Conservation (phyloP, 2,888 invertebrate genomes). For the Steinernema scapterisci region DNA sequence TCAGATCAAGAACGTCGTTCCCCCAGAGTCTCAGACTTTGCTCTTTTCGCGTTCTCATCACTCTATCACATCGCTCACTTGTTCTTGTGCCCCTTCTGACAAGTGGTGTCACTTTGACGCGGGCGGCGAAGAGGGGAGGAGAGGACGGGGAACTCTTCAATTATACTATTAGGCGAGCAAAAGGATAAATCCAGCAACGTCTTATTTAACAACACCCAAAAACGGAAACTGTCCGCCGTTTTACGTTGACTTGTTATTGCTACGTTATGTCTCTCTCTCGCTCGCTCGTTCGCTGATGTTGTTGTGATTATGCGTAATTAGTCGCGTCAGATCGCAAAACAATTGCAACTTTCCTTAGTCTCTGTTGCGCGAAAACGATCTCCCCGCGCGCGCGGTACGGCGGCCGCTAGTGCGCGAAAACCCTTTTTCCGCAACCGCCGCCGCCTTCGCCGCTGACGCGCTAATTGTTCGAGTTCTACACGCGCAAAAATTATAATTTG, state of each 20-base stretch:
- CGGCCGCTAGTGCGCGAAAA: not conserved
- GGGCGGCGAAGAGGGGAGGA: no score
- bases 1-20: not conserved
- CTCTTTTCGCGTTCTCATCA: not conserved
- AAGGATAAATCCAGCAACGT: no score
- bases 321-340: not conserved
- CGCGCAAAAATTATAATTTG: conserved; percentile 25
- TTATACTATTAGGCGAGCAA: no score
- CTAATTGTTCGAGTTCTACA: not conserved
- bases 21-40: not conserved
- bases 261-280: no score
- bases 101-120: conserved; percentile 8
- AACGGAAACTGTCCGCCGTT: no score
- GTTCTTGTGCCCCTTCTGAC: not conserved
- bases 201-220: no score
- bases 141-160: no score
- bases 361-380: not conserved
- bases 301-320: no score
- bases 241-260: no score
- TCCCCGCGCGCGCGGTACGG: no score
- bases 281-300: no score
- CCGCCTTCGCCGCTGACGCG: not conserved
- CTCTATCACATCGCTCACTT: no score
- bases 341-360: not conserved
- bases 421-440: not conserved